Conservation (phyloP, 2,888 invertebrate species). For the Meandrusa payeni region DNA sequence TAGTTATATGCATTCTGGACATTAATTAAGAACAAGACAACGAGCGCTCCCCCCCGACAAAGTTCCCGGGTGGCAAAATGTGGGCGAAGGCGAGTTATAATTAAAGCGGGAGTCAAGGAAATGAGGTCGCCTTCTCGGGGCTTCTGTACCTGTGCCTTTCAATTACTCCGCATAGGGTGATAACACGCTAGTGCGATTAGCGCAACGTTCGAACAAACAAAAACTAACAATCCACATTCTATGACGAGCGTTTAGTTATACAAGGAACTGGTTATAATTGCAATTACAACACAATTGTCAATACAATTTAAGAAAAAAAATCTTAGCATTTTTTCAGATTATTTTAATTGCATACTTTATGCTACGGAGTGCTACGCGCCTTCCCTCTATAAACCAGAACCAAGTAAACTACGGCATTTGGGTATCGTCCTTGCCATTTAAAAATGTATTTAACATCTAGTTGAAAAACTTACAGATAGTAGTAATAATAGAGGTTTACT, state of each 20-base stretch:
- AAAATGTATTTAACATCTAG: too few species aligned
- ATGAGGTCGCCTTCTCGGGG: constrained; percentile 42
- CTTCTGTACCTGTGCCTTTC: constrained; percentile 33
- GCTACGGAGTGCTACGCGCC: too few species aligned
- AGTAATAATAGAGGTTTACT: too few species aligned
- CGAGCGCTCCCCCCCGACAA: constrained; percentile 22
- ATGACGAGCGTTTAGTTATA: neutral
- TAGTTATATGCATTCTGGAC: constrained; percentile 24
- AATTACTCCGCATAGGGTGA: constrained; percentile 37
- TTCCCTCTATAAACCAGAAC: too few species aligned
- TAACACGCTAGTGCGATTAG: constrained; percentile 35
- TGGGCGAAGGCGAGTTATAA: constrained; percentile 46
- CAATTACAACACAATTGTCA: too few species aligned
- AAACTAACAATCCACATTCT: constrained; percentile 6
- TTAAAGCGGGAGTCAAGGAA: constrained; percentile 48
- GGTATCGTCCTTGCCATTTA: too few species aligned
- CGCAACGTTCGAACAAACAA: constrained; percentile 17
- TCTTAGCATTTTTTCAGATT: too few species aligned
- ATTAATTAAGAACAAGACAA: constrained; percentile 31
- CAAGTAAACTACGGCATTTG: too few species aligned
- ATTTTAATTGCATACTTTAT: too few species aligned
- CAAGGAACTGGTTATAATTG: too few species aligned
- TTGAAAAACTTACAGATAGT: too few species aligned
- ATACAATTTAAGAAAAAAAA: too few species aligned
- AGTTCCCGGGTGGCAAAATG: constrained; percentile 32